Evolutionary conservation across 2,888 invertebrate genomes (phyloP), one percentile per base, ranked within the genome.

Genomic region (Tenthredo distinguenda): DNA sequence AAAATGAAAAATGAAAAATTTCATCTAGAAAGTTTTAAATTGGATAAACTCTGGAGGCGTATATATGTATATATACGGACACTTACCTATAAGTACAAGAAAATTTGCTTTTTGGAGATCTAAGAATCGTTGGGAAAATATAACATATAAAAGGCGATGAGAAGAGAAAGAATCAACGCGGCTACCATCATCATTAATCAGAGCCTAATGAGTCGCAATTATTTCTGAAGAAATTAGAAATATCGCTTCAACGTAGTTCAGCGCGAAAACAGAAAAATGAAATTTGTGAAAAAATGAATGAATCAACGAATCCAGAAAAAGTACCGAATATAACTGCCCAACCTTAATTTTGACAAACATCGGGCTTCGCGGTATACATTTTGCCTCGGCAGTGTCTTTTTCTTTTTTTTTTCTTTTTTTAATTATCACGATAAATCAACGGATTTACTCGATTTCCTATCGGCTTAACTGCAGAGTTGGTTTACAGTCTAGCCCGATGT

Each of bases 361-460:
- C 26, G 77, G 77, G 50, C 55, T 55, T 77, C 18, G 55, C 18
- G 26, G 31, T 31, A 50, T 50, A 50, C 18, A 50, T 18, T 50
- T 76, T 47, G 4, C 15, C 55, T 10, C 34, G 31, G 18, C 34
- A 1, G 31, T 50, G 31, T 10, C 55, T 77, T 55, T 76, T 76
- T 47, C 26, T 47, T 12, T 47, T 43, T 43, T 10, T 43, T 43
- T 43, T 10, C 10, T 9, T 10, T 10, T 43, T 76, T 77, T 55
- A 77, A 77, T 50, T 55, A 77, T 55, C 18, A 50, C 55, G 18
- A 77, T 77, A 77, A 55, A 77, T 77, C 77, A 55, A 10, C 9
- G 77, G 77, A 77, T 77, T 77, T 77, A 55, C 77, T 55, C 77
- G 55, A 77, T 77, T 77, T 55, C 55, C 77, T 55, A 77, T 55